These are phyloP conservation scores for Plutella xylostella DNA, from an alignment of 2,888 invertebrate genomes.

Conservation along the genomic window DNA sequence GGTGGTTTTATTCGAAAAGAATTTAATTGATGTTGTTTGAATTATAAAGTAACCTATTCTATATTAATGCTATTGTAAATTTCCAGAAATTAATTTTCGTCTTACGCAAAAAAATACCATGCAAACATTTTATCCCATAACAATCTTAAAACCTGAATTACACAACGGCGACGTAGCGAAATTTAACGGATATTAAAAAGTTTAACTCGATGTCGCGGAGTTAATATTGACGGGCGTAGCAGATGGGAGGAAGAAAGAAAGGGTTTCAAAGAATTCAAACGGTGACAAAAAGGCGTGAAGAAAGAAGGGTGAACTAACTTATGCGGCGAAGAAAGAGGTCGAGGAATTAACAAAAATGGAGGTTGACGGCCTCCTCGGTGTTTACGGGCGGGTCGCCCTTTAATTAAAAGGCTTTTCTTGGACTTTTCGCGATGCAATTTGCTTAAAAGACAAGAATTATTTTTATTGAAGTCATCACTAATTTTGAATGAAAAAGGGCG, in stretches of 20 bases:
- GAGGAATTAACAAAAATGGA: slow-evolving; percentile 69
- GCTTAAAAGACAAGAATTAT: slow-evolving; percentile 70
- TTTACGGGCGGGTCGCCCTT: slow-evolving; percentile 58
- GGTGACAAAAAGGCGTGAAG: slow-evolving; percentile 70
- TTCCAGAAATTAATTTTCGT: neutral
- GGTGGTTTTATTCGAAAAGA: slow-evolving; percentile 20
- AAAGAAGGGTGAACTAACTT: slow-evolving; percentile 64
- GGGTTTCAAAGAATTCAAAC: slow-evolving; percentile 66
- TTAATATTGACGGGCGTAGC: slow-evolving; percentile 71
- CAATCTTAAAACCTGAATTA: slow-evolving; percentile 46
- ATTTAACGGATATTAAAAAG: slow-evolving; percentile 71
- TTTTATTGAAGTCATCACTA: slow-evolving; percentile 72
- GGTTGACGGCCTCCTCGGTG: slow-evolving; percentile 62
- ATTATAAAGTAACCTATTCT: too few relatives aligned
- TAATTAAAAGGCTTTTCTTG: slow-evolving; percentile 68
- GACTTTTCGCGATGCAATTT: slow-evolving; percentile 70
- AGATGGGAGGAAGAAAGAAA: slow-evolving; percentile 62
- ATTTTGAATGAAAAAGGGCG: slow-evolving; percentile 52
- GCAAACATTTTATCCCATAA: slow-evolving; percentile 22
- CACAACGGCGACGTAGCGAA: slow-evolving; percentile 61
- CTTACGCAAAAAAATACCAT: slow-evolving; percentile 7
- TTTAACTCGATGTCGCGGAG: slow-evolving; percentile 59
- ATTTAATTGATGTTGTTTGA: slow-evolving; percentile 14
- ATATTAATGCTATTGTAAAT: too few relatives aligned
- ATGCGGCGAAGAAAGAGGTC: slow-evolving; percentile 66